Evolutionary conservation across 2,797 vertebrate genomes (phyloP).

Genomic region (Pseudocheirus occidentalis): DNA sequence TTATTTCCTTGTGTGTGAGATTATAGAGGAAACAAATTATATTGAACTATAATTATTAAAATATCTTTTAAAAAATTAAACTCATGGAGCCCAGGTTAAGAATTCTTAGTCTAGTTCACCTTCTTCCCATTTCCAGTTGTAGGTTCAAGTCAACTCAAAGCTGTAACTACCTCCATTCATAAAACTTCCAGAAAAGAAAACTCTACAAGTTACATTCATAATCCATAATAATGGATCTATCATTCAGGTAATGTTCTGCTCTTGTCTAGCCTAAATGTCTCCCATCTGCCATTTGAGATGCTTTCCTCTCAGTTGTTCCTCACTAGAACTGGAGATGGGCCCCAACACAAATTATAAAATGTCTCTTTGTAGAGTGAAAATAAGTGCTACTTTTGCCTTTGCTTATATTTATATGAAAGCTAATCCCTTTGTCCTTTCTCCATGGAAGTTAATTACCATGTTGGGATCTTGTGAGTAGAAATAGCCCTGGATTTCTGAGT

Average conservation of each 20-base stretch:
- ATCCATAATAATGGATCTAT: neutral
- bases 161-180: no score
- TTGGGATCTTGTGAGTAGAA: neutral
- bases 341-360: conserved; percentile 25
- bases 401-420: neutral
- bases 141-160: neutral
- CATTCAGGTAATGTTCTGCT: neutral
- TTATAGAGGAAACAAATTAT: neutral
- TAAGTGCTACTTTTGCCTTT: conserved; percentile 13
- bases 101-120: neutral
- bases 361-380: neutral
- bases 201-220: neutral
- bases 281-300: neutral
- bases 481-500: neutral
- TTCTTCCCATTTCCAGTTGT: neutral
- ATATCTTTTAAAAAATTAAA: neutral
- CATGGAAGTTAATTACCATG: neutral
- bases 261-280: conserved; percentile 17
- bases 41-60: neutral
- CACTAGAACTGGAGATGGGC: conserved; percentile 11
- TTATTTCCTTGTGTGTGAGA: neutral
- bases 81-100: neutral
- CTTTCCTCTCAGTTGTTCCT: conserved; percentile 16
- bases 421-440: conserved; percentile 30
- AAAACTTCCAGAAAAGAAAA: neutral